These are phyloP conservation scores for Protophormia terraenovae DNA, from an alignment of 2,888 invertebrate genomes.

Conservation along the genomic window DNA sequence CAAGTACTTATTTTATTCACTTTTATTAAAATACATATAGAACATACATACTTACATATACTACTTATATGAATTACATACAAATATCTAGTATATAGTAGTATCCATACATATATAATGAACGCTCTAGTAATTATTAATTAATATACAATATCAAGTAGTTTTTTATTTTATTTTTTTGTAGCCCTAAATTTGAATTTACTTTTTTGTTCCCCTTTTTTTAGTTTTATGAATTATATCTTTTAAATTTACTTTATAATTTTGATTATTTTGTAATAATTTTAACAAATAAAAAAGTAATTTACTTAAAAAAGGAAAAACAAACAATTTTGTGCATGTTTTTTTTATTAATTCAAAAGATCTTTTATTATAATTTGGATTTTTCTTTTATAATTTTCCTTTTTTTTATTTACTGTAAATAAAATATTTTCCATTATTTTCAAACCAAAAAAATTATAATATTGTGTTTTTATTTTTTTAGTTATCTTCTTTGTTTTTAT, in stretches of 20 bases:
- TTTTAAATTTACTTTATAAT: not conserved
- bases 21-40: not conserved
- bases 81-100: slow-evolving; percentile 15
- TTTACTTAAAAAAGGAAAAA: slow-evolving; percentile 17
- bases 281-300: slow-evolving; percentile 1
- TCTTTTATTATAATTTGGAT: not conserved
- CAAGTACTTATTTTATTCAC: slow-evolving; percentile 49
- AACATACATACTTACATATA: slow-evolving; percentile 14
- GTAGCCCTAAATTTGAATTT: slow-evolving; percentile 39
- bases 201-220: not conserved
- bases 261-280: slow-evolving; percentile 1
- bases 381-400: slow-evolving; percentile 21
- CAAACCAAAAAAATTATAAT: slow-evolving; percentile 29
- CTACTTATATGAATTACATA: slow-evolving; percentile 25
- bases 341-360: slow-evolving; percentile 7
- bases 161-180: slow-evolving; percentile 12
- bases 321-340: slow-evolving; percentile 44
- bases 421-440: slow-evolving; percentile 55
- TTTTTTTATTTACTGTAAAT: slow-evolving; percentile 48
- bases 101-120: slow-evolving; percentile 29
- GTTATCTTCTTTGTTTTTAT: slow-evolving; percentile 10
- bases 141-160: slow-evolving; percentile 21
- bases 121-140: slow-evolving; percentile 31
- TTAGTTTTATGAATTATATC: slow-evolving; percentile 12
- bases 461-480: slow-evolving; percentile 38